These are phyloP conservation scores for Neoascia interrupta DNA, from an alignment of 2,888 invertebrate species.

Conservation along the genomic window DNA sequence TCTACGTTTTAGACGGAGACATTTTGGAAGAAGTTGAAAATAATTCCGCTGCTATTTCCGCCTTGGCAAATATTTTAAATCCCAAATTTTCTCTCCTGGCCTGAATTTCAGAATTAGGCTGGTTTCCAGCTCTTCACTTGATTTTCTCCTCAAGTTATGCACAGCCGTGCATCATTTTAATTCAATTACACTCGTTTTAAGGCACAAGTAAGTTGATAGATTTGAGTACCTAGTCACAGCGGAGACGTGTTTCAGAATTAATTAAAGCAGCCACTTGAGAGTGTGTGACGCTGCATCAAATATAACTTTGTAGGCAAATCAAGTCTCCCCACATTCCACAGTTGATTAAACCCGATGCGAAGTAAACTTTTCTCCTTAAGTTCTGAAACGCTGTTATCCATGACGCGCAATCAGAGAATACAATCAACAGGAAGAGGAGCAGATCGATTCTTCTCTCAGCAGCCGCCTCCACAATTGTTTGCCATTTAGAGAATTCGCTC, in stretches of 20 bases:
- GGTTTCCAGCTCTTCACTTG: no score
- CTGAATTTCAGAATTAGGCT: no score
- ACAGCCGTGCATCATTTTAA: not conserved
- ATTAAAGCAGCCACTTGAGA: constrained; percentile 11
- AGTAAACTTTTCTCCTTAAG: not conserved
- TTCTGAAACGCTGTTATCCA: not conserved
- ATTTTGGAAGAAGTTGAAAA: no score
- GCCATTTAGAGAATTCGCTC: constrained; percentile 20
- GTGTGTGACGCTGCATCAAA: not conserved
- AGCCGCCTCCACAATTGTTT: constrained; percentile 17
- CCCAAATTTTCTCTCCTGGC: no score
- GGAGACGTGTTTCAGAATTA: constrained; percentile 44
- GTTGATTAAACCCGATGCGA: constrained; percentile 23
- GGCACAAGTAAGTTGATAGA: not conserved
- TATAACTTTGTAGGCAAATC: constrained; percentile 11
- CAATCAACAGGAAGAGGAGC: not conserved
- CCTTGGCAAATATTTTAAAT: no score
- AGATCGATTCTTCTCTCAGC: not conserved
- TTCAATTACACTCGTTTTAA: no score
- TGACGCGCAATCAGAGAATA: no score
- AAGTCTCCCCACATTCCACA: not conserved
- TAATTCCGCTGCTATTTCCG: no score
- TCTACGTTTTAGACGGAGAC: no score
- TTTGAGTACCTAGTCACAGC: not conserved
- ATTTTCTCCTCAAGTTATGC: no score